phyloP scores from a whole-genome alignment of 2,888 invertebrate genomes.

The Nephrotoma appendiculata region DNA sequence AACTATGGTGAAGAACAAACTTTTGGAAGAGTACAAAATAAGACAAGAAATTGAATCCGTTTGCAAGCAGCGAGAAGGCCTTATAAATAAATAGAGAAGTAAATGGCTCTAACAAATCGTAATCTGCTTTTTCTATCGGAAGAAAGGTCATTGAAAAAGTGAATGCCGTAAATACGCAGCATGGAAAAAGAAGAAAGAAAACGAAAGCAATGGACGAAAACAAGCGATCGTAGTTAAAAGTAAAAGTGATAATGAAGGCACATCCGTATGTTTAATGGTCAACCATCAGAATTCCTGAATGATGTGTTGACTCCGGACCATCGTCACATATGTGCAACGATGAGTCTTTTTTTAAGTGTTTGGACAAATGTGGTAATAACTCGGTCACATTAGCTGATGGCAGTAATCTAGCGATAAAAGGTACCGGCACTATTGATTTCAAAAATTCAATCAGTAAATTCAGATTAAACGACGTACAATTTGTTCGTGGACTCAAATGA shows the following conservation, averaged over 20 bases:
- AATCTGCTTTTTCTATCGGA: not conserved
- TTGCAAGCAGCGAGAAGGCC: not conserved
- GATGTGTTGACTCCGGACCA: not conserved
- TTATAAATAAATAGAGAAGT: not conserved
- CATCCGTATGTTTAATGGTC: not conserved
- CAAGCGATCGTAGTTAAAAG: not conserved
- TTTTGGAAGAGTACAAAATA: conserved; percentile 10
- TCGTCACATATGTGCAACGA: not conserved
- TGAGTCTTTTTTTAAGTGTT: not conserved
- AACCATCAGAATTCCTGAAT: not conserved
- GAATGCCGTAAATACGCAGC: not conserved
- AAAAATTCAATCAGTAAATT: conserved; percentile 2
- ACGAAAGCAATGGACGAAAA: not conserved
- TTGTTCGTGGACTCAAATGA: not conserved
- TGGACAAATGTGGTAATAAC: not conserved
- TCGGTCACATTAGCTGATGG: not conserved
- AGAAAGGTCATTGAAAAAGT: conserved; percentile 2
- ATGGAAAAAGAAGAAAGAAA: not conserved
- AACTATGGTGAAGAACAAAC: conserved; percentile 10
- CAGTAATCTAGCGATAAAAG: not conserved
- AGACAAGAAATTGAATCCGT: conserved; percentile 5
- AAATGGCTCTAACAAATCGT: not conserved
- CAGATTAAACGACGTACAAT: not conserved
- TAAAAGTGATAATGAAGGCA: not conserved
- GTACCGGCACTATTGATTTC: not conserved